Evolutionary conservation across 1,140 invertebrate species (phyloP), one percentile per base, ranked within the genome.

Genomic region (Asobara japonica): DNA sequence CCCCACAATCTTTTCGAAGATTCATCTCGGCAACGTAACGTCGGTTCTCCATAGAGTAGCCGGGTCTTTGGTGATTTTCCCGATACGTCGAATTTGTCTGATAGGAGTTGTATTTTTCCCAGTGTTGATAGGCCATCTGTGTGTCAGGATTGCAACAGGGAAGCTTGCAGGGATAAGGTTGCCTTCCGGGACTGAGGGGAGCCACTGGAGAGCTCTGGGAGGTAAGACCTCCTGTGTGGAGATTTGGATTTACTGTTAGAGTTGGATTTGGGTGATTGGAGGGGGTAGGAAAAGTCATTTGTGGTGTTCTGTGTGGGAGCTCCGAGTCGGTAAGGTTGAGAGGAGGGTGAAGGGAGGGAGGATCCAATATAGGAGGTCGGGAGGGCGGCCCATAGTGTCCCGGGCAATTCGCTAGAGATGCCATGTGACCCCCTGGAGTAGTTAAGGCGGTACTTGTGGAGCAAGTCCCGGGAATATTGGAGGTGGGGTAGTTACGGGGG

Each of bases 61-160:
- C 67, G 16, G 80, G 25, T 13, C 78, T 20, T n/a, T 80, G 82
- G 20, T 82, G 67, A 22, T 81, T 86, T 7, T 86, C 84, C 20
- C 85, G 79, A 38, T 85, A 86, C 0, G 83, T 7, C 27, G 36
- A 33, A n/a, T 77, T 79, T 6, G 78, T 48, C 25, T 81, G 80
- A 71, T 85, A 86, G 4, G 79, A 76, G 22, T 76, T 74, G 68
- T 80, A 86, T 60, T 86, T 86, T 8, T 85, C 84, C 84, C 84
- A 86, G 8, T 80, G 77, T 36, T 77, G 79, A 56, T 86, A 86
- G 7, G 60, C 71, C 29, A 83, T 72, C 41, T 79, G 86, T 2
- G 78, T 62, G 56, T 85, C 82, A 0, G 79, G 74, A 69, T 83
- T 80, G 56, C 86, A 88, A 25, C 86, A 88, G 0, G 79, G 48